These are phyloP conservation scores for Exaiptasia diaphana DNA, from an alignment of 64 coral and sea anemone genomes.

Conservation along the genomic window DNA sequence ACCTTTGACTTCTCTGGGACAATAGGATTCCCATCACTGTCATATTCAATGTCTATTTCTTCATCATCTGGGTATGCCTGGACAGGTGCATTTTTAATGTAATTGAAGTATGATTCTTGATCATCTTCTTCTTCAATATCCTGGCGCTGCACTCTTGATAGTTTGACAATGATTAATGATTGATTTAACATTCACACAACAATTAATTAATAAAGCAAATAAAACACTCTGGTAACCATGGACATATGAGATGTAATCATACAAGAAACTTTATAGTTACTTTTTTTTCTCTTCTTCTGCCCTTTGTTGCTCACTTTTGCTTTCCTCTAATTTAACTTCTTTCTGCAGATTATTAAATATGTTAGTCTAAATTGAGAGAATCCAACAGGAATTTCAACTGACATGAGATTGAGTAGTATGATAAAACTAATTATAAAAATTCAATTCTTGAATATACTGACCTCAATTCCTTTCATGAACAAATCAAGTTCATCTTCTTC, in stretches of 20 bases:
- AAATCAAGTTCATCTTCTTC: constrained; percentile 98
- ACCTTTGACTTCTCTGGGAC: constrained; percentile 98
- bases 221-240: background rate
- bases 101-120: constrained; percentile 94
- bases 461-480: constrained; percentile 98
- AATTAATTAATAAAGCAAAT: background rate
- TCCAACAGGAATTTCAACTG: too few relatives aligned
- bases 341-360: constrained; percentile 15
- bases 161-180: background rate
- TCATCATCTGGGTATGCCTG: constrained; percentile 81
- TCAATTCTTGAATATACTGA: too few relatives aligned
- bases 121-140: constrained; percentile 99
- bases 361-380: background rate
- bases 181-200: background rate
- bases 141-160: constrained; percentile 76
- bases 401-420: too few relatives aligned
- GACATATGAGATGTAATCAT: background rate
- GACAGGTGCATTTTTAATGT: constrained; percentile 92
- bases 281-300: constrained; percentile 94
- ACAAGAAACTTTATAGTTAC: constrained; percentile 30
- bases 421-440: too few relatives aligned
- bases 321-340: constrained; percentile 75
- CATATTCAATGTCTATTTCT: constrained; percentile 91
- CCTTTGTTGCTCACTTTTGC: constrained; percentile 66
- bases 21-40: constrained; percentile 99